Conservation (phyloP, 2,113 vertebrate species). For the Clarias macrocephalus region DNA sequence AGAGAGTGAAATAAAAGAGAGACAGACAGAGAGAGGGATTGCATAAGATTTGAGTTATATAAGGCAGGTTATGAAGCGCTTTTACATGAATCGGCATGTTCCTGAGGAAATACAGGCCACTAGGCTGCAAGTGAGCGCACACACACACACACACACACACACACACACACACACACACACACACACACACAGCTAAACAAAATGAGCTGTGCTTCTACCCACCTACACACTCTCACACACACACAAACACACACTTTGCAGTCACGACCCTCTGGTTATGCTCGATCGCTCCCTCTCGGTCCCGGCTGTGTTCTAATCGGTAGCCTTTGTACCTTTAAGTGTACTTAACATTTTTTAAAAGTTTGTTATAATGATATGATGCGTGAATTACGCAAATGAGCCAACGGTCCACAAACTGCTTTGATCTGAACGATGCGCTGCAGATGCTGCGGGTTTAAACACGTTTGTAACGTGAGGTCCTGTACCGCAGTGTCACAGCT, state of each 20-base stretch:
- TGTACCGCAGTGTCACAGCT: too few relatives aligned
- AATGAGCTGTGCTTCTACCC: neutral
- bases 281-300: neutral
- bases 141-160: slow-evolving; percentile 21
- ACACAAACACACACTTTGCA: slow-evolving; percentile 2
- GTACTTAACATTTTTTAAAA: neutral
- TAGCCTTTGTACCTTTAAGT: neutral
- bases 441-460: neutral
- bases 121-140: neutral
- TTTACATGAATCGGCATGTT: slow-evolving; percentile 33
- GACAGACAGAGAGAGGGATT: slow-evolving; percentile 34
- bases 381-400: neutral
- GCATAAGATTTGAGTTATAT: slow-evolving; percentile 53
- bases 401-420: neutral
- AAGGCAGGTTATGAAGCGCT: slow-evolving; percentile 39
- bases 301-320: neutral
- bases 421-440: neutral
- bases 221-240: neutral
- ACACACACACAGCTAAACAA: neutral
- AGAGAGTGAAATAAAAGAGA: neutral
- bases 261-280: neutral
- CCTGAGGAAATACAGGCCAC: slow-evolving; percentile 50
- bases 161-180: slow-evolving; percentile 4
- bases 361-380: neutral
- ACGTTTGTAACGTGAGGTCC: neutral